Percentiles rank a stretch among this genome's conserved stretches.
phyloP scores from a whole-genome alignment of 53 echinoderm and acorn worm genomes.

The Echinometra lucunter region DNA sequence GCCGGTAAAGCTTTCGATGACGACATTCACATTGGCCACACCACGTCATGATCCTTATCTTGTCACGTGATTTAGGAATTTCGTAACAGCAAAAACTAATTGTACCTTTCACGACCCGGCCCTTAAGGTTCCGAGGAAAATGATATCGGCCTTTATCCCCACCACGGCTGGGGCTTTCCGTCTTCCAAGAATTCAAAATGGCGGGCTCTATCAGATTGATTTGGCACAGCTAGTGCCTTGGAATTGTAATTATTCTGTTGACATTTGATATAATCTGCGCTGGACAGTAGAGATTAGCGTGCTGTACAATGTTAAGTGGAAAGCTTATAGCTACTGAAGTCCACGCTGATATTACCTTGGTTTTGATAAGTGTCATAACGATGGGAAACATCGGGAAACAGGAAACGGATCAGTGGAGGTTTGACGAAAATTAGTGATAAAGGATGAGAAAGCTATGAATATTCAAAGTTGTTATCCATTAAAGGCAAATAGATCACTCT shows the following conservation, averaged over 20 bases:
- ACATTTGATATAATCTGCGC: not conserved
- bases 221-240: not conserved
- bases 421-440: no score
- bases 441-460: no score
- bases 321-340: no score
- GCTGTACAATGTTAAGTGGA: not conserved
- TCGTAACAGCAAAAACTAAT: not conserved
- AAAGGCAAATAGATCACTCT: no score
- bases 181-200: constrained; percentile 24
- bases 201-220: not conserved
- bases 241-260: not conserved
- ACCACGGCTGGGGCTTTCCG: not conserved
- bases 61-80: no score
- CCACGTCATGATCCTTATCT: no score
- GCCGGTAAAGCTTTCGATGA: not conserved
- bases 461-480: no score
- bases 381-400: no score
- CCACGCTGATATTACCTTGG: no score
- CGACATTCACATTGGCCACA: not conserved
- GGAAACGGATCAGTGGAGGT: no score
- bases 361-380: no score
- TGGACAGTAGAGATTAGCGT: not conserved
- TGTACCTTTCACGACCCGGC: no score
- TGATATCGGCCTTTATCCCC: not conserved
- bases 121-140: not conserved